These are phyloP conservation scores for Lathamus discolor DNA, from an alignment of 2,113 vertebrate species.

Conservation along the genomic window DNA sequence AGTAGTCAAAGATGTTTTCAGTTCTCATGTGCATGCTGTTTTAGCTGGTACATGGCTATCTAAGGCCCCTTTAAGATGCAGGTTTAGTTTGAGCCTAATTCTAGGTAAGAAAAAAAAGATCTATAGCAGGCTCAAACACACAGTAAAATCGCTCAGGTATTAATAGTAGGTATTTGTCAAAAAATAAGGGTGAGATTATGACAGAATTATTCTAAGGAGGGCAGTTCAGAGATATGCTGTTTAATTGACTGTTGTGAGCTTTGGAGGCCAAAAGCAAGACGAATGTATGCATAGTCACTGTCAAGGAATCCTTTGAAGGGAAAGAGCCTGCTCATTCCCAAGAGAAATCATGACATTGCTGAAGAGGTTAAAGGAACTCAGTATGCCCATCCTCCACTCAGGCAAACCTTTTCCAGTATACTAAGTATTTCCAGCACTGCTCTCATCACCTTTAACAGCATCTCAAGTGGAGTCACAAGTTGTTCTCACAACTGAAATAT, in stretches of 20 bases:
- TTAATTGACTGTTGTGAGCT: neutral
- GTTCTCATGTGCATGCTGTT: fast-evolving
- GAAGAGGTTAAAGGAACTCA: slow-evolving; percentile 42
- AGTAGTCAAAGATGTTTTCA: neutral
- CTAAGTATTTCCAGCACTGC: slow-evolving; percentile 14
- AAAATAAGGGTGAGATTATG: neutral
- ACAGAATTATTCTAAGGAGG: neutral
- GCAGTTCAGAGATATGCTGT: neutral
- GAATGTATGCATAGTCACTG: neutral
- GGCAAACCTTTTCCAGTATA: neutral
- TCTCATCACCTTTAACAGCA: slow-evolving; percentile 33
- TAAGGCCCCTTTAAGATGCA: neutral
- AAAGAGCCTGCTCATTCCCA: slow-evolving; percentile 14
- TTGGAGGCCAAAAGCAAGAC: neutral
- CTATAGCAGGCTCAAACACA: neutral
- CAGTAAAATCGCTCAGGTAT: neutral
- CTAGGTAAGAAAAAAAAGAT: neutral
- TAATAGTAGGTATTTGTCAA: neutral
- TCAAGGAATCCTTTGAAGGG: slow-evolving; percentile 18
- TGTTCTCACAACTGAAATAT: neutral
- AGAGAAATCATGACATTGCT: neutral
- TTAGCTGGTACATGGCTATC: neutral
- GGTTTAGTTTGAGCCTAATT: neutral
- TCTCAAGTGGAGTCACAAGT: slow-evolving; percentile 37
- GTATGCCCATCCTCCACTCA: neutral